Evolutionary conservation across 2,888 invertebrate genomes (phyloP).

Genomic region (Eupithecia insigniata): DNA sequence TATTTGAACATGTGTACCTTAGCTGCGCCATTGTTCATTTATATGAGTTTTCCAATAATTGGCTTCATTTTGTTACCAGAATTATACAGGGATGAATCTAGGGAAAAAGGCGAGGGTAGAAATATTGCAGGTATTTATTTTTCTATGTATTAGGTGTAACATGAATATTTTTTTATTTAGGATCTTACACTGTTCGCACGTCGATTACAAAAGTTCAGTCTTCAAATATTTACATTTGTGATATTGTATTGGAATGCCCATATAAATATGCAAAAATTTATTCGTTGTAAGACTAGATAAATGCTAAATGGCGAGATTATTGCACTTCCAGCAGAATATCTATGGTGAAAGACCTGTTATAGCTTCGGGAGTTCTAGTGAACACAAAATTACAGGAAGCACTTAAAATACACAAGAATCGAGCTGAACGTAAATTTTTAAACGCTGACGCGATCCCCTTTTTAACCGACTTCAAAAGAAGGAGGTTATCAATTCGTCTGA

Average conservation of each 20-base stretch:
- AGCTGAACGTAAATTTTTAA: too few relatives aligned
- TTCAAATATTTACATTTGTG: slow-evolving; percentile 54
- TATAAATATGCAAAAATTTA: slow-evolving; percentile 46
- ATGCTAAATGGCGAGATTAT: slow-evolving; percentile 40
- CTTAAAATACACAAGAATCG: too few relatives aligned
- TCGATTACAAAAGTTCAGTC: slow-evolving; percentile 65
- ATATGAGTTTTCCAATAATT: slow-evolving; percentile 30
- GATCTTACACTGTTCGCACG: slow-evolving; percentile 36
- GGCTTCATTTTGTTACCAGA: slow-evolving; percentile 15
- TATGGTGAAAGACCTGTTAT: too few relatives aligned
- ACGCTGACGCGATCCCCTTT: too few relatives aligned
- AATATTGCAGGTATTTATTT: too few relatives aligned
- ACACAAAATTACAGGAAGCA: too few relatives aligned
- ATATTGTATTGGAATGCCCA: slow-evolving; percentile 41
- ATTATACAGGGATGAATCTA: slow-evolving; percentile 8
- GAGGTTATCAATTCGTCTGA: too few relatives aligned
- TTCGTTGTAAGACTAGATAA: slow-evolving; percentile 40
- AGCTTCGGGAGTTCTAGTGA: too few relatives aligned
- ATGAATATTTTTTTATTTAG: slow-evolving; percentile 46
- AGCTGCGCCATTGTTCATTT: slow-evolving; percentile 3
- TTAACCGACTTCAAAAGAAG: too few relatives aligned
- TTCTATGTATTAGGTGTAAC: too few relatives aligned
- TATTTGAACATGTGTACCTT: slow-evolving; percentile 24
- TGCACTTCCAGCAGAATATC: slow-evolving; percentile 39
- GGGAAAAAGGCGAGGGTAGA: not conserved